Base-by-base conservation (phyloP, 2,797 vertebrate species). In the Coluber constrictor region DNA sequence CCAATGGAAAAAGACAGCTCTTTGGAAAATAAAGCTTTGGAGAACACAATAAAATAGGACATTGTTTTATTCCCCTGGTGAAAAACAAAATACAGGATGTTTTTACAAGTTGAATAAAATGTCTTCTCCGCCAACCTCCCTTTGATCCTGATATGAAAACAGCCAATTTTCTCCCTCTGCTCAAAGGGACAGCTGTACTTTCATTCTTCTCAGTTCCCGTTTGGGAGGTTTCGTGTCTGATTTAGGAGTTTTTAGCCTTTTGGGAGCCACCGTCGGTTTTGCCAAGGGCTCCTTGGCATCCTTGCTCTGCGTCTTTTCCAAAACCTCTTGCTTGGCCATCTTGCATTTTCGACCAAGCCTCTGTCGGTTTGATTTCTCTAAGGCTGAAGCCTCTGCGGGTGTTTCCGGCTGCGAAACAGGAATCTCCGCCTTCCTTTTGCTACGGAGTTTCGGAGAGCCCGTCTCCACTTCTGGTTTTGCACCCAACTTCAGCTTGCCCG, bases 371-470 rank as follows among this genome's bases (percentile, higher is more conserved):
- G 96, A 15, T 0, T 3, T 91, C 90, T 95, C 79, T 9, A 90
- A 12, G 13, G 86, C 47, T 10, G 13, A 15, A 27, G 0, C 0
- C 15, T 92, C 79, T 63, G 79, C 86, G 61, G 23, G 37, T 89
- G 83, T 51, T 70, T 93, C 63, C 25, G 27, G 89, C 54, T 96
- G 96, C 2, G 92, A 0, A 91, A 92, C 61, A 0, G 93, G 86
- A 79, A 94, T 90, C 47, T 94, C 94, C 0, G 91, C 79, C 86
- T 97, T 98, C 90, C 97, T 97, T 93, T 97, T 97, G n/a, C 96
- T 89, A 0, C 9, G 59, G 1, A n/a, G 37, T 43, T 90, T 90
- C 0, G 10, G 5, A 92, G 93, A 54, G 0, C 18, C 66, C n/a
- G 6, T 0, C 27, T 27, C 93, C 27, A 56, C 63, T 27, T 18